A percentile compares a stretch with the other conserved stretches of the same genome.
Conservation (phyloP, 2,888 invertebrate genomes). For the Boloria selene region DNA sequence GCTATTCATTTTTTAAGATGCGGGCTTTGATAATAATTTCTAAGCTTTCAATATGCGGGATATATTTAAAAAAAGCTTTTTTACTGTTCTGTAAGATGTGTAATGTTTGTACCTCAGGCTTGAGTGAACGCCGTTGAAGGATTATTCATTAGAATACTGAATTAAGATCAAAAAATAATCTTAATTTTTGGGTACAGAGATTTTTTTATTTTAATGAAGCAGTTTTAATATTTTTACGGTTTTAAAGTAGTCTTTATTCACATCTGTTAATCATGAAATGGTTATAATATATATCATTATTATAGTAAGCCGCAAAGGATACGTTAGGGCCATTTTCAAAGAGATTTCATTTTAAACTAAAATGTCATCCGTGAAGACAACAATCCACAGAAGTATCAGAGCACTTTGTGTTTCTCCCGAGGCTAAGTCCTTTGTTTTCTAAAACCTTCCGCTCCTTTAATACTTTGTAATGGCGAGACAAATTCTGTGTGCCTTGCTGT, state of each 20-base stretch:
- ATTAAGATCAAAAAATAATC: not conserved
- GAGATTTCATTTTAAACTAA: slow-evolving; percentile 58
- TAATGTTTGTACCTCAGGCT: not conserved
- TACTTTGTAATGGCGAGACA: slow-evolving; percentile 70
- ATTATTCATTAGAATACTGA: slow-evolving; percentile 1
- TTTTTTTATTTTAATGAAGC: no score
- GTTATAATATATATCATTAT: no score
- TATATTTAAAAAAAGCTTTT: slow-evolving; percentile 22
- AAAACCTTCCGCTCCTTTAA: slow-evolving; percentile 67
- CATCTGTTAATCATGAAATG: no score
- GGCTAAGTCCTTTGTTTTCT: slow-evolving; percentile 74
- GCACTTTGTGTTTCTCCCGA: slow-evolving; percentile 68
- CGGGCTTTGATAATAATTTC: slow-evolving; percentile 36
- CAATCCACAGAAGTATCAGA: slow-evolving; percentile 66
- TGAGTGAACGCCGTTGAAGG: slow-evolving; percentile 7
- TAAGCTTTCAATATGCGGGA: slow-evolving; percentile 27
- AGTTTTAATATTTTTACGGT: no score
- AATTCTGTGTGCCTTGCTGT: slow-evolving; percentile 60
- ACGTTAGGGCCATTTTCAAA: no score
- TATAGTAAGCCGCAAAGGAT: no score
- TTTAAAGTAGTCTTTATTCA: no score
- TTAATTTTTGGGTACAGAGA: not conserved
- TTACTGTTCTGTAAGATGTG: slow-evolving; percentile 1
- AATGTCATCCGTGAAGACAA: slow-evolving; percentile 63
- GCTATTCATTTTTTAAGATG: slow-evolving; percentile 49